Evolutionary conservation across 1,140 invertebrate genomes (phyloP), one percentile per base, ranked within the genome.

Genomic region (Drosophila varians): DNA sequence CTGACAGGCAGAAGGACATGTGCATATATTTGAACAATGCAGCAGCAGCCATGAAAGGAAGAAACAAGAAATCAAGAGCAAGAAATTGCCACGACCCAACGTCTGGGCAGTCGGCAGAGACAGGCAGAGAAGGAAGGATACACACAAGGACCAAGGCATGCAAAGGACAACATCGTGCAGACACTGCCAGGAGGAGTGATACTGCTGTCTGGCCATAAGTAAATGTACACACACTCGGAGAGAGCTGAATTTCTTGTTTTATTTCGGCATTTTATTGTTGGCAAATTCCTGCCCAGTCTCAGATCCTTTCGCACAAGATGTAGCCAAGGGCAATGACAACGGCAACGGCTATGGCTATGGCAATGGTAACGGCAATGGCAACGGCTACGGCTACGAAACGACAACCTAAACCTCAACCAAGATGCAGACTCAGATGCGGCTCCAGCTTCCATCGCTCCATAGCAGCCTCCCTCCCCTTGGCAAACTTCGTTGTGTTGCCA

Each of bases 1-100:
- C 64, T 57, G 71, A 52, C 74, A 48, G 42, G 52, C 47, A 60
- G 66, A 84, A 72, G 66, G 58, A 86, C 66, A 77, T 86, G 72
- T 80, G 75, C 73, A 86, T 68, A 71, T 51, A 65, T 75, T 82
- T 77, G 42, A 71, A 74, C 82, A 87, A 80, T 66, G 74, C 52
- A 70, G 64, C 69, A 46, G 14, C 40, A 70, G 65, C 52, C 34
- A 49, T 69, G 40, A 51, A 45, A 49, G 65, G 61, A 79, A 84
- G 80, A 73, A 84, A 86, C 80, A 86, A 65, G 80, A 84, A 86
- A 84, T 84, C 77, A 80, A 77, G 80, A 84, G 77, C 77, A 80
- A 82, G 77, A 82, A 82, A 77, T 66, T 55, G 40, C 54, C 49
- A 55, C 40, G 54, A 57, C 8, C 56, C 48, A 61, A 58, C 66